Base-by-base conservation (phyloP, 2,888 invertebrate species). In the Pimpla rufipes region DNA sequence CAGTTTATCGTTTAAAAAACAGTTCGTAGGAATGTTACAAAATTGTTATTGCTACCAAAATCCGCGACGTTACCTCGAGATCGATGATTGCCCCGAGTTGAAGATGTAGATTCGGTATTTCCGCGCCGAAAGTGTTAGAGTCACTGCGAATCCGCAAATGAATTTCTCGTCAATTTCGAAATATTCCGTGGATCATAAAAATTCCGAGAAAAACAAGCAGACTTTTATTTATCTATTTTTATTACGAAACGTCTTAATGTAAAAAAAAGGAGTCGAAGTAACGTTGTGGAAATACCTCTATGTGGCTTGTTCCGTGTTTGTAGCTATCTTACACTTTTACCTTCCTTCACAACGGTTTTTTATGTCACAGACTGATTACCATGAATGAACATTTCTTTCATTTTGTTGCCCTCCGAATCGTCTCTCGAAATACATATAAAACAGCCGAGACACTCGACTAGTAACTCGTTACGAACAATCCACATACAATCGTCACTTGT, bases 41-140 rank as follows among this genome's bases (percentile, higher is more conserved):
- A 92, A 92, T 92, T 91, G 91, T 92, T 92, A 90, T 92, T 92
- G 91, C 89, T 90, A 91, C 90, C 92, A 76, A 75, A 89, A 88
- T 83, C 85, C 85, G 84, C 64, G 73, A 74, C 85, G 85, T 88
- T 91, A 88, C 87, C 90, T 90, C 88, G 89, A 90, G 89, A 68
- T 16, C 6, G 0, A 52, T 11, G 0, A 8, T 10, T 1, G 0
- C 4, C 21, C 8, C 8, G 13, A 23, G 23, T 23, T 10, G 0
- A 55, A 1, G 0, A 13, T n/a, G 13, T 45, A 1, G n/a, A 45
- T 3, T 13, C 23, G 13, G 29, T 16, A 52, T 21, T 52, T 1
- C 10, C 2, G n/a, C 50, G 13, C 11, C 13, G 13, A 29, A 59
- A n/a, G n/a, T n/a, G 29, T 35, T 35, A 7, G 8, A 59, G 2